Evolutionary conservation across 2,797 vertebrate genomes (phyloP), one percentile per base, ranked within the genome.

Genomic region (Myripristis murdjan): DNA sequence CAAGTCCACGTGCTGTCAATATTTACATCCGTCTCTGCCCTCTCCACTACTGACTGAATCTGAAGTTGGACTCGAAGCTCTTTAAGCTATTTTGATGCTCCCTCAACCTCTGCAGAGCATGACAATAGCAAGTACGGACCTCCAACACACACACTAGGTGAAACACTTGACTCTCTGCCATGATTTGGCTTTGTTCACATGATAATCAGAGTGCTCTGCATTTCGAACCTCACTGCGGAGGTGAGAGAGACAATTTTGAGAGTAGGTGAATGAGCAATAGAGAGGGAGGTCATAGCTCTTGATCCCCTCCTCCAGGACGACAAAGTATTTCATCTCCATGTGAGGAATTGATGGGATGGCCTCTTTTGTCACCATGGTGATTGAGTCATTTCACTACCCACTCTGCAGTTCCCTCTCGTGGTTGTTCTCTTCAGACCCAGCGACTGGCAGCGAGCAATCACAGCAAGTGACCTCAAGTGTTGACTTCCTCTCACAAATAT

Each of bases 351-450:
- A 82, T 67, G 43, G 70, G 41, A 41, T 10, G 10, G 58, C 48
- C 69, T 72, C 69, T 62, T 65, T 23, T 81, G 80, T 90, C 84
- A 62, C 76, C 84, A 84, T 79, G 79, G 85, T 68, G 81, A 93
- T 64, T 79, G 57, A 81, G 66, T 89, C 65, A 75, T 82, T 79
- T 71, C 54, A 60, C 61, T 8, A 23, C 41, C 23, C 44, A 41
- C 31, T 24, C 37, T 31, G 37, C 66, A 55, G 44, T 51, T 77
- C 64, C 49, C 41, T n/a, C 52, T 71, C 35, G 35, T 24, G 15
- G 66, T 48, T 64, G 66, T 77, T 85, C 82, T 74, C 65, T 56
- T 63, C 61, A 59, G 48, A 24, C 67, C 75, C 39, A 49, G 39
- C 57, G 35, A 77, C 71, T 55, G 62, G 57, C 66, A n/a, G 52